These are phyloP conservation scores for Heliconius sara DNA, from an alignment of 2,888 invertebrate species.

Conservation along the genomic window DNA sequence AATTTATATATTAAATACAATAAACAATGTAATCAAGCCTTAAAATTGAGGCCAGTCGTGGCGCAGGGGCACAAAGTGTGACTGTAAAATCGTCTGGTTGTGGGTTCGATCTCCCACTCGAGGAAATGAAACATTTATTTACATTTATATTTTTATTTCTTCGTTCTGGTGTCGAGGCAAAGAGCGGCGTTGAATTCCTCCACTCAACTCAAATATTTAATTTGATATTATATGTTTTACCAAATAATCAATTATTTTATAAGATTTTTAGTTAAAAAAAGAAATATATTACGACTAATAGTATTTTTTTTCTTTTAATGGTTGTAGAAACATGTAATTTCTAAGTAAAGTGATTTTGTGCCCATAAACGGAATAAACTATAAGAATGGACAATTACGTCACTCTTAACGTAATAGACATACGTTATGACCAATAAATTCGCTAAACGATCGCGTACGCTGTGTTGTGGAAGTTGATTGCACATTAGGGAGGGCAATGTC, in stretches of 20 bases:
- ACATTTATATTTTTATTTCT: too few relatives aligned
- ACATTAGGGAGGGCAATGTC: conserved; percentile 7
- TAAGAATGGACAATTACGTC: conserved; percentile 36
- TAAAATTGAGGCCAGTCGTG: too few relatives aligned
- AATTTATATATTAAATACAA: not conserved
- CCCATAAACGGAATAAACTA: conserved; percentile 24
- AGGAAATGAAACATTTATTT: too few relatives aligned
- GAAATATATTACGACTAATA: not conserved
- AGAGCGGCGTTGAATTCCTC: too few relatives aligned
- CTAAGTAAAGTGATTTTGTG: not conserved
- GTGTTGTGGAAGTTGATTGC: conserved; percentile 50
- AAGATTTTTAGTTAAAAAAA: not conserved
- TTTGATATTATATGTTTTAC: not conserved
- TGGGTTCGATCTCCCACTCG: too few relatives aligned
- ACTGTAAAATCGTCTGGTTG: too few relatives aligned
- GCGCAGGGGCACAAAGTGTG: too few relatives aligned
- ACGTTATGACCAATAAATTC: conserved; percentile 52
- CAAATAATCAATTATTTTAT: too few relatives aligned
- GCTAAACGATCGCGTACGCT: conserved; percentile 62
- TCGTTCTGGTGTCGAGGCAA: too few relatives aligned
- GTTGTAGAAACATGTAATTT: not conserved
- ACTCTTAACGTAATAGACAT: conserved; percentile 37
- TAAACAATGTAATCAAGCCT: not conserved
- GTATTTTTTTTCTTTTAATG: not conserved
- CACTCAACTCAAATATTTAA: not conserved